Conservation (phyloP, 2,113 vertebrate genomes). For the Lycaon pictus region DNA sequence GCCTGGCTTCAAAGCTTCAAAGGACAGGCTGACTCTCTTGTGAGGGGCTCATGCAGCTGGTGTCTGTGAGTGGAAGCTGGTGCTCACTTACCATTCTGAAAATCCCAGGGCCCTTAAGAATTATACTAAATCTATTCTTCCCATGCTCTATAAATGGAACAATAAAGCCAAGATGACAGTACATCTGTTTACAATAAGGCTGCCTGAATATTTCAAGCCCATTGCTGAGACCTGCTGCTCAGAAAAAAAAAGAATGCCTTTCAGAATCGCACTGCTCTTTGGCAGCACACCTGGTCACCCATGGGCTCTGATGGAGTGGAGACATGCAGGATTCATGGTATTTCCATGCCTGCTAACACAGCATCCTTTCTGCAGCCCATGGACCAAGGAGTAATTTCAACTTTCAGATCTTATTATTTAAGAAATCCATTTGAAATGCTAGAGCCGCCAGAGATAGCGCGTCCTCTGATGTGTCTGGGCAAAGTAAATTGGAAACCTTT, state of each 20-base stretch:
- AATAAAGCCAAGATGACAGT: not conserved
- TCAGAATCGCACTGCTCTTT: not conserved
- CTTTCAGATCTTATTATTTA: not conserved
- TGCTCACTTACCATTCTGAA: not conserved
- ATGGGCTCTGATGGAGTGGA: not conserved
- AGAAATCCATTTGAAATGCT: not conserved
- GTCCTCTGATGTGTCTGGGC: not conserved
- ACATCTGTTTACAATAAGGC: not conserved
- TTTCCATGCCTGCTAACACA: not conserved
- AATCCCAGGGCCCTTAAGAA: not conserved
- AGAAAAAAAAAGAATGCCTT: not conserved
- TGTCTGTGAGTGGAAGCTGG: not conserved
- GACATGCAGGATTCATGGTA: not conserved
- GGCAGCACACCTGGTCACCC: not conserved
- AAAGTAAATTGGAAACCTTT: not conserved
- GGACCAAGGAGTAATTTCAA: not conserved
- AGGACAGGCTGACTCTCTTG: not conserved
- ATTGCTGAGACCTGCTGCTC: not conserved
- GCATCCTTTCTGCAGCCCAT: not conserved
- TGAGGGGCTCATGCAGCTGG: not conserved
- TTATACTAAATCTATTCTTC: not conserved
- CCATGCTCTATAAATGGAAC: not conserved
- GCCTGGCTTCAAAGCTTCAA: not conserved
- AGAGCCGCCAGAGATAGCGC: not conserved
- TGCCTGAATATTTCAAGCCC: not conserved